phyloP scores from a whole-genome alignment of 2,113 vertebrate genomes.

The Alaudala cheleensis region DNA sequence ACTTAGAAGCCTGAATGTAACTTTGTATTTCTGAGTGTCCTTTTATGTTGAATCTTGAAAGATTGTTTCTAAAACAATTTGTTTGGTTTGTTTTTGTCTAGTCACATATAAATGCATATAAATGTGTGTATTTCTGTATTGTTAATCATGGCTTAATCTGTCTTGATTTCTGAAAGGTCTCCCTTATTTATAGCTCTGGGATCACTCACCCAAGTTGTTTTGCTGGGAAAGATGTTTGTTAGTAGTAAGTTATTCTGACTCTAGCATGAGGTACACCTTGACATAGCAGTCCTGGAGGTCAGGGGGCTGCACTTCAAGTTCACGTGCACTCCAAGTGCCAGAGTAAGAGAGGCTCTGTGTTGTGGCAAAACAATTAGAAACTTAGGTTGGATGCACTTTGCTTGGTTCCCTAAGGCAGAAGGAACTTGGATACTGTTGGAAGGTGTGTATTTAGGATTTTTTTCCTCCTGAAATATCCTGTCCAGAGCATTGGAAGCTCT shows the following conservation, averaged over 20 bases:
- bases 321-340: accelerated
- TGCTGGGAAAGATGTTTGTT: not conserved
- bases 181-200: not conserved
- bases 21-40: not conserved
- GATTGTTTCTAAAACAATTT: not conserved
- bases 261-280: accelerated
- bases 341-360: not conserved
- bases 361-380: not conserved
- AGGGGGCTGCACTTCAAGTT: not conserved
- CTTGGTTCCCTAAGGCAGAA: not conserved
- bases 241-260: not conserved
- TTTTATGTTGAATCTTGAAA: not conserved
- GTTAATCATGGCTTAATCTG: not conserved
- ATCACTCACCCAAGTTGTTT: not conserved
- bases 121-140: not conserved
- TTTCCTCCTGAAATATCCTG: not conserved
- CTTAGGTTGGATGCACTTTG: not conserved
- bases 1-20: not conserved
- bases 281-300: not conserved
- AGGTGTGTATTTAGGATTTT: not conserved
- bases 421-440: not conserved
- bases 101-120: not conserved
- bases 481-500: not conserved
- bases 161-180: not conserved
- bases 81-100: not conserved